Base-by-base conservation (phyloP, 2,797 vertebrate species). In the Clarias platycephalus region DNA sequence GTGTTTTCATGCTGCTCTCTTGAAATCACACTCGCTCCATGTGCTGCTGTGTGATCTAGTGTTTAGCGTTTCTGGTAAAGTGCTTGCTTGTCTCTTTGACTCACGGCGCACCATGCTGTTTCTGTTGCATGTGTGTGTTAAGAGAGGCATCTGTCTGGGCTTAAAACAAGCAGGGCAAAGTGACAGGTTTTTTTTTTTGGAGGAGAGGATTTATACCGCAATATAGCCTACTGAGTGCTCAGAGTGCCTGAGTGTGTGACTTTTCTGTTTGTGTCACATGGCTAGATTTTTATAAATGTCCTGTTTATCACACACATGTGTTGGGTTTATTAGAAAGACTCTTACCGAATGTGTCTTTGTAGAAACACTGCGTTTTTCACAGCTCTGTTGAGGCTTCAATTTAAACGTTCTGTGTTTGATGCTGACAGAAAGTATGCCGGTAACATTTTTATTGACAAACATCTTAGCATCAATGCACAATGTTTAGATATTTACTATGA, bases 121-220 rank as follows among this genome's bases (percentile, higher is more conserved):
- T 68, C 80, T 40, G 70, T 64, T 62, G 71, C 66, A 66, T 79
- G 3, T 68, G 37, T 58, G 64, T 62, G 76, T 78, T 66, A 79
- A 57, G 74, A 70, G 76, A 55, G 81, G 74, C 34, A 71, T 78
- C 55, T 88, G 85, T 86, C 82, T 83, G 72, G 85, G 80, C 83
- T 72, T 80, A 82, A 86, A 88, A 86, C 85, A 82, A 85, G 86
- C 84, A 75, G 82, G 83, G 79, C 82, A 81, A 83, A 81, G 83
- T 83, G 83, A 64, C 81, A 34, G 55, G 26, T 49, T 67, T 34
- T 6, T 26, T 6, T 26, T 80, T 75, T 70, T 63, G 22, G 67
- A 84, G 2, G 49, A 53, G 49, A 53, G 12, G 71, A 84, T 84
- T 85, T 83, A 79, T 78, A 85, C 81, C 72, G 44, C 13, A 84